phyloP scores from a whole-genome alignment of 1,140 invertebrate genomes.

The Ruditapes philippinarum region DNA sequence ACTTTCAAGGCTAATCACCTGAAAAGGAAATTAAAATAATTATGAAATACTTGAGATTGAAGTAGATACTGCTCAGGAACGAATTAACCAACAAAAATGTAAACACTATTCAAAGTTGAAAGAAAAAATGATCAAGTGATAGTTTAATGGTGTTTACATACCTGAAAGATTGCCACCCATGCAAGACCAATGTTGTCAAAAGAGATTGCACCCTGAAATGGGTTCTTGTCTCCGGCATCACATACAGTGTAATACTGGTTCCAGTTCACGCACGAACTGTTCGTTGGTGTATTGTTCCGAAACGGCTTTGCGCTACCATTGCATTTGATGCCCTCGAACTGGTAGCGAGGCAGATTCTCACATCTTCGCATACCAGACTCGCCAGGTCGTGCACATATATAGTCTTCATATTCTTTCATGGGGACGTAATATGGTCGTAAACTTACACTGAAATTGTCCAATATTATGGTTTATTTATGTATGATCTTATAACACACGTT shows the following conservation, averaged over 20 bases:
- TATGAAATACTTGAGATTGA: too few relatives aligned
- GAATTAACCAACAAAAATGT: too few relatives aligned
- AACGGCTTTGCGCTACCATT: conserved; percentile 85
- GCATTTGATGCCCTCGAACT: conserved; percentile 90
- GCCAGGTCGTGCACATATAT: conserved; percentile 97
- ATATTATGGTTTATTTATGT: not conserved
- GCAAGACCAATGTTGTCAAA: conserved; percentile 99
- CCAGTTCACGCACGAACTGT: conserved; percentile 96
- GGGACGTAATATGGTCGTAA: conserved; percentile 75
- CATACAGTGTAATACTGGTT: conserved; percentile 99
- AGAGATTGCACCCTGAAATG: conserved; percentile 99
- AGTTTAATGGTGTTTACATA: conserved; percentile 89
- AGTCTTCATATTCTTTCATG: conserved; percentile 91
- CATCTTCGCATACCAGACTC: conserved; percentile 98
- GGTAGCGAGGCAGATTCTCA: conserved; percentile 93
- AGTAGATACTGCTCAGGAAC: too few relatives aligned
- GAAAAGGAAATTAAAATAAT: conserved; percentile 72
- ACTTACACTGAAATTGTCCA: conserved; percentile 74
- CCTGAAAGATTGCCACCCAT: conserved; percentile 99
- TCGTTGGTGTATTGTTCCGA: conserved; percentile 83
- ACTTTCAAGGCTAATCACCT: conserved; percentile 91
- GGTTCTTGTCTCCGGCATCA: conserved; percentile 96
- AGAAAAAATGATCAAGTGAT: too few relatives aligned
- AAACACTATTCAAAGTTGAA: too few relatives aligned
- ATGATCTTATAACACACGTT: too few relatives aligned